phyloP scores from a whole-genome alignment of 2,888 invertebrate species.

The Thysanoteuthis rhombus region DNA sequence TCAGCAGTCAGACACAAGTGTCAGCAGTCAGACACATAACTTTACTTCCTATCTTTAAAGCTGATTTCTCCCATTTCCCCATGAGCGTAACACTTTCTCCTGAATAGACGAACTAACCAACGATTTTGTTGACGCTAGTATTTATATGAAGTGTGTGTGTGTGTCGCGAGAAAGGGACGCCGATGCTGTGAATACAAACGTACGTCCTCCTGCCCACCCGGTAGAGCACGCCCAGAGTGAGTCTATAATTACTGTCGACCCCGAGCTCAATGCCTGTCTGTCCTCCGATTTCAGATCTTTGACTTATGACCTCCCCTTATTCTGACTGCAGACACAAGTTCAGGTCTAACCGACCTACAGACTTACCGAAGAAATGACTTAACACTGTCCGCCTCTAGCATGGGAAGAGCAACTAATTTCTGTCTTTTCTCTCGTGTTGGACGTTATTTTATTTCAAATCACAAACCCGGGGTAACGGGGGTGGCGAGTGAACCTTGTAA shows the following conservation, averaged over 20 bases:
- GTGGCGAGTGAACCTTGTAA: not conserved
- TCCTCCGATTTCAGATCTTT: not conserved
- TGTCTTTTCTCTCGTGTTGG: not conserved
- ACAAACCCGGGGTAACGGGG: not conserved
- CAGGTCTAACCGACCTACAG: not conserved
- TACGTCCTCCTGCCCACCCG: not conserved
- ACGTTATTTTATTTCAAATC: not conserved
- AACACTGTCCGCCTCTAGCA: too few species aligned
- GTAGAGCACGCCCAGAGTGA: not conserved
- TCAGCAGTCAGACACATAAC: too few species aligned
- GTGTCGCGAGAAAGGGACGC: not conserved
- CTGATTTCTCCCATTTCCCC: too few species aligned
- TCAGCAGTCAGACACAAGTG: too few species aligned
- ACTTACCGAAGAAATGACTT: not conserved
- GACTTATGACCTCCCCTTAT: not conserved
- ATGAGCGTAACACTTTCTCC: too few species aligned
- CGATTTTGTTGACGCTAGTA: too few species aligned
- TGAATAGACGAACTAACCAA: too few species aligned
- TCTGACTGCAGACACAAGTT: not conserved
- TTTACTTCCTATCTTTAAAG: too few species aligned
- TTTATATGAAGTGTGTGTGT: not conserved
- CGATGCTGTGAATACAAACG: not conserved
- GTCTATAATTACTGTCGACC: not conserved
- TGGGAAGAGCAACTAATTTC: not conserved
- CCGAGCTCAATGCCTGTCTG: not conserved